phyloP scores from a whole-genome alignment of 2,888 invertebrate genomes.

The Lagria hirta region DNA sequence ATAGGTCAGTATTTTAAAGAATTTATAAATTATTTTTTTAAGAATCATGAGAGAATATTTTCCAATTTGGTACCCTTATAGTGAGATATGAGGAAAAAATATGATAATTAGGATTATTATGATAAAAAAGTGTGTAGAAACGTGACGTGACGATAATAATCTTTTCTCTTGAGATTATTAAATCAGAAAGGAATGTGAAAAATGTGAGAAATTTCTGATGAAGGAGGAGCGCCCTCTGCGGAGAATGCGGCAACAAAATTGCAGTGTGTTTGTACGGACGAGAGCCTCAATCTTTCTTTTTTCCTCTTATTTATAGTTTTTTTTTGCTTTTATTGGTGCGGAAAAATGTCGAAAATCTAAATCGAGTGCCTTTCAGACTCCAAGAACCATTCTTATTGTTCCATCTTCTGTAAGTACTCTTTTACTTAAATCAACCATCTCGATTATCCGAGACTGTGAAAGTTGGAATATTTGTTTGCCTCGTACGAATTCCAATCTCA shows the following conservation, averaged over 20 bases:
- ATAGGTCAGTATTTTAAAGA: too few relatives aligned
- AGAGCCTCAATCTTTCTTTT: conserved; percentile 20
- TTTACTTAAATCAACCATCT: too few relatives aligned
- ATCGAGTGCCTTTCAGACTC: conserved; percentile 9
- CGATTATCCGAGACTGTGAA: too few relatives aligned
- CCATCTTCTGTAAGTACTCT: conserved; percentile 40
- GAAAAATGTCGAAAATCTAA: conserved; percentile 26
- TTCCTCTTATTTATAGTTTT: conserved; percentile 22
- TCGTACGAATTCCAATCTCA: conserved; percentile 34
- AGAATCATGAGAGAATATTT: too few relatives aligned
- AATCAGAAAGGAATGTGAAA: conserved; percentile 29
- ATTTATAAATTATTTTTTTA: too few relatives aligned
- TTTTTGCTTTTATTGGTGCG: conserved; percentile 7
- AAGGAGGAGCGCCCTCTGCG: conserved; percentile 39
- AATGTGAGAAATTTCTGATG: conserved; percentile 38
- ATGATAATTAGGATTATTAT: too few relatives aligned
- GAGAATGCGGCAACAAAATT: conserved; percentile 36
- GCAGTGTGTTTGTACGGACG: conserved; percentile 30
- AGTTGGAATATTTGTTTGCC: conserved; percentile 17
- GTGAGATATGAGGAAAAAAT: too few relatives aligned
- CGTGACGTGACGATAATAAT: not conserved
- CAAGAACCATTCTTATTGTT: conserved; percentile 34
- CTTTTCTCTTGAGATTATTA: conserved; percentile 11
- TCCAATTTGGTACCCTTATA: too few relatives aligned
- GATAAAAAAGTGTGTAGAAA: too few relatives aligned